Conservation (phyloP, 2,113 vertebrate genomes). For the Indicator indicator region DNA sequence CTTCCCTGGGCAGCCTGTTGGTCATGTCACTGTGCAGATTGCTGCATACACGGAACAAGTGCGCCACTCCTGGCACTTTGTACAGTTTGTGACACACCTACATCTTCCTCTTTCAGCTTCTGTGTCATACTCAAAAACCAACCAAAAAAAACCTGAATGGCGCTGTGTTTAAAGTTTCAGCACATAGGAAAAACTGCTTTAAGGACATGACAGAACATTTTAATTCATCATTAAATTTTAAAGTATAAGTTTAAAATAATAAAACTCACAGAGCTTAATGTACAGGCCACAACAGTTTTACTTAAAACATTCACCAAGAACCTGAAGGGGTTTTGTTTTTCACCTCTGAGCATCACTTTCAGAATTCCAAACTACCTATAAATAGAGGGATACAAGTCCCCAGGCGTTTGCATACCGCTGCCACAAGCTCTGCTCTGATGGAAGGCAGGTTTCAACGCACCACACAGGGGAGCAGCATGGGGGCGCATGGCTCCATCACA, state of each 20-base stretch:
- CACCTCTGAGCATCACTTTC: background rate
- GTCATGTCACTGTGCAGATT: accelerated
- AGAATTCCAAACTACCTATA: background rate
- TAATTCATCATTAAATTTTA: background rate
- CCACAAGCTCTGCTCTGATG: accelerated
- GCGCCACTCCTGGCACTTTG: too few relatives aligned
- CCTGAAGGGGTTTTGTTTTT: background rate
- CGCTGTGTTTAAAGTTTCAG: background rate
- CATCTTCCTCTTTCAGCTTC: too few relatives aligned
- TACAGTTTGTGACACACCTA: accelerated
- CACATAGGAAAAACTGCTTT: background rate
- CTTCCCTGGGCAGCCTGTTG: background rate
- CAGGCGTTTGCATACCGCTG: accelerated
- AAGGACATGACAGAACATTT: background rate
- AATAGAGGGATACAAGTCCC: background rate
- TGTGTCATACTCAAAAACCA: background rate
- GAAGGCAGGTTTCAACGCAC: background rate
- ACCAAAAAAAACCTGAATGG: background rate
- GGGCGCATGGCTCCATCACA: accelerated
- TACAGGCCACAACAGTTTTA: background rate
- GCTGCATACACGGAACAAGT: accelerated
- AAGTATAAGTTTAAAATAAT: background rate
- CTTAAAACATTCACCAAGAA: background rate
- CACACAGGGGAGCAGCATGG: background rate
- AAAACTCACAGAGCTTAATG: background rate